Evolutionary conservation across 2,113 vertebrate species (phyloP).

Genomic region (Psettodes erumei): DNA sequence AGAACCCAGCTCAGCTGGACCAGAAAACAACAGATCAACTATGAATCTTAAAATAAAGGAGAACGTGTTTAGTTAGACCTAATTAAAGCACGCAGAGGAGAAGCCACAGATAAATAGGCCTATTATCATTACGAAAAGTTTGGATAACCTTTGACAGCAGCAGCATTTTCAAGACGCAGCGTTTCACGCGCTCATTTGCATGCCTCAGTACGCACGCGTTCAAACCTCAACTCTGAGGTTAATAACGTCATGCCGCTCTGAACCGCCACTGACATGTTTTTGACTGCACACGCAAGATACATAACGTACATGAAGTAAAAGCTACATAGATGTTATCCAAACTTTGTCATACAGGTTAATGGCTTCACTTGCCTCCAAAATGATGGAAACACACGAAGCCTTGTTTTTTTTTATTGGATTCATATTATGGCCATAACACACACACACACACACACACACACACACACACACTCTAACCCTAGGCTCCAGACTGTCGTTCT

Average conservation of each 20-base stretch:
- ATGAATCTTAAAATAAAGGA: background rate
- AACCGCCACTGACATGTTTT: background rate
- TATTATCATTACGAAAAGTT: constrained; percentile 48
- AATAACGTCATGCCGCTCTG: background rate
- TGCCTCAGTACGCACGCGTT: background rate
- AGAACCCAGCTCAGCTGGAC: background rate
- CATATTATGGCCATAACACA: background rate
- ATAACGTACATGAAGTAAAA: background rate
- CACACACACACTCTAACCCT: background rate
- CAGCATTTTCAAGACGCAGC: constrained; percentile 18
- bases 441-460: background rate
- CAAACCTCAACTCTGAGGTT: background rate
- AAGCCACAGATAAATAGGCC: constrained; percentile 7
- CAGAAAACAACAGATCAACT: background rate
- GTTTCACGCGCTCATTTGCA: background rate
- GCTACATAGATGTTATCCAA: background rate
- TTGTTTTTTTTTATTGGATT: background rate
- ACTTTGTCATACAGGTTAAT: background rate
- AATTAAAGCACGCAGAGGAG: background rate
- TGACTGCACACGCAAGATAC: background rate
- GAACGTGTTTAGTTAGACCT: background rate
- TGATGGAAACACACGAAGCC: background rate
- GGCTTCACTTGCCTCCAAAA: background rate
- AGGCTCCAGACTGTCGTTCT: constrained; percentile 18
- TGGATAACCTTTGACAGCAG: constrained; percentile 51